Base-by-base conservation (phyloP, 2,888 invertebrate genomes). In the Euplexia lucipara region DNA sequence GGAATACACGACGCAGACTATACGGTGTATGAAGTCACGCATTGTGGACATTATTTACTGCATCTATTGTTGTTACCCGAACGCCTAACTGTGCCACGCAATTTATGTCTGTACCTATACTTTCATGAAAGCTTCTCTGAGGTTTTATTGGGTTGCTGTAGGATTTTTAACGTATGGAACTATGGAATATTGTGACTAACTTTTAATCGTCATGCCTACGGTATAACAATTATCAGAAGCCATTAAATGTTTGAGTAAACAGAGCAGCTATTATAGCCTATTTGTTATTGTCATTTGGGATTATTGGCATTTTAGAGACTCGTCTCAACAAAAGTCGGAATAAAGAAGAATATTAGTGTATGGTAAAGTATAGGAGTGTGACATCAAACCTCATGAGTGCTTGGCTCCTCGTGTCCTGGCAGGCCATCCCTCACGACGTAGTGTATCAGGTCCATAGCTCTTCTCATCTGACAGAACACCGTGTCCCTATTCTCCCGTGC, bases 381-480 rank as follows among this genome's bases (percentile, higher is more conserved):
- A 62, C 26, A 68, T 84, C 91, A 84, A 89, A 95, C 95, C 95
- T 95, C 95, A 73, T 94, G 94, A 5, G 94, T 84, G 72, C 65
- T 66, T 35, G 89, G 91, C 53, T 95, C 95, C 96, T 88, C 98
- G 95, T 95, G 94, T 2, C 95, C 95, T 0, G 95, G 95, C 44
- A 99, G 97, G n/a, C 99, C 99, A 92, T 99, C 99, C 86, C 99
- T 98, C 49, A 99, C 98, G 68, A 99, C 99, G 92, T 98, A 98
- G 94, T 99, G 99, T 82, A 99, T 98, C 77, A 99, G 96, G 95
- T 99, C 99, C 97, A 99, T 98, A 26, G 99, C 99, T 75, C 99
- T 96, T 70, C 99, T 96, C 98, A 99, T 99, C 94, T 99, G 99
- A 90, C 98, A 98, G 95, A 99, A 99, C 48, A 99, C 99, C 0